Conservation (phyloP, 2,113 vertebrate species). For the Cathartes aura region DNA sequence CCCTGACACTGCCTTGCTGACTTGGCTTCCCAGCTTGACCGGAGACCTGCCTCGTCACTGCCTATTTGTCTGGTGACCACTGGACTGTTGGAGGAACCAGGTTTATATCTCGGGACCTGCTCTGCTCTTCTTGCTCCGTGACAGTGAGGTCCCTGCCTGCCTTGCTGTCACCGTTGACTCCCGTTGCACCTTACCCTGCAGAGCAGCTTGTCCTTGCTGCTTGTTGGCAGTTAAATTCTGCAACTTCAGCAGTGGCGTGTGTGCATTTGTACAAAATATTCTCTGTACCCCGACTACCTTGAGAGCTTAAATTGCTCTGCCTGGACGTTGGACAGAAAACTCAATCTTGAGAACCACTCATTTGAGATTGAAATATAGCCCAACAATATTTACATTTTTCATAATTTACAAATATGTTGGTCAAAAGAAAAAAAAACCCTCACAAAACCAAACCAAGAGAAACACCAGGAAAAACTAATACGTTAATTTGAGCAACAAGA, state of each 20-base stretch:
- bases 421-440: neutral
- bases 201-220: neutral
- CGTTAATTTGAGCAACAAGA: neutral
- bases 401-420: neutral
- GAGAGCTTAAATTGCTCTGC: neutral
- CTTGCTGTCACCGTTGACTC: neutral
- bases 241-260: neutral
- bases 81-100: neutral
- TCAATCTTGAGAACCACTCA: neutral
- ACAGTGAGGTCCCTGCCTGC: neutral
- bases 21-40: neutral
- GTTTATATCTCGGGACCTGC: rapidly evolving
- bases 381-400: neutral
- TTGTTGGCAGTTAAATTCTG: neutral
- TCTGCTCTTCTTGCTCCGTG: neutral
- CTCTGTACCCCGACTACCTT: neutral
- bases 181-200: neutral
- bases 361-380: neutral
- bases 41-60: no score
- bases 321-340: neutral
- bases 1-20: neutral
- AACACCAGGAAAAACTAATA: neutral
- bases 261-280: neutral
- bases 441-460: neutral
- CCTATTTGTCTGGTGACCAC: rapidly evolving